These are phyloP conservation scores for Synanthedon myopaeformis DNA, from an alignment of 2,888 invertebrate genomes.

Conservation along the genomic window DNA sequence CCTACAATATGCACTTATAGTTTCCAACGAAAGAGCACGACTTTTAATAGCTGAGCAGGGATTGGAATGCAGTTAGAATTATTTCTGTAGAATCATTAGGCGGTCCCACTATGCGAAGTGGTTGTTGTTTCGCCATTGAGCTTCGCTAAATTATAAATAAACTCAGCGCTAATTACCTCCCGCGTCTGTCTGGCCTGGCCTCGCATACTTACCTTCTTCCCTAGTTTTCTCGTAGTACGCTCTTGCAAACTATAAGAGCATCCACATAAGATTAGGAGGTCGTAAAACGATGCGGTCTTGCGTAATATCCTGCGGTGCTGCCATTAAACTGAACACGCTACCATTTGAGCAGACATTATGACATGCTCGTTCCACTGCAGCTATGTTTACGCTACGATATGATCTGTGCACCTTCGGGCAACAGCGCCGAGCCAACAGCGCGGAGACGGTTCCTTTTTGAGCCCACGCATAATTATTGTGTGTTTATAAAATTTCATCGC, in stretches of 20 bases:
- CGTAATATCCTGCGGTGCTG: neutral
- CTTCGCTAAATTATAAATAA: constrained; percentile 4
- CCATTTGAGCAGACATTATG: constrained; percentile 4
- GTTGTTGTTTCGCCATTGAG: constrained; percentile 4
- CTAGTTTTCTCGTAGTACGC: constrained; percentile 17
- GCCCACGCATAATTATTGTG: neutral
- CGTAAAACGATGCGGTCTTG: constrained; percentile 10
- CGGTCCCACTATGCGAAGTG: constrained; percentile 3
- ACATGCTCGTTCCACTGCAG: constrained; percentile 15
- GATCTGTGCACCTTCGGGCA: neutral
- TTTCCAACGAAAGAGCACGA: neutral
- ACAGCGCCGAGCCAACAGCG: no score
- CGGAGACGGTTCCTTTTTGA: neutral
- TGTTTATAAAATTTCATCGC: constrained; percentile 3
- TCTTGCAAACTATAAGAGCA: constrained; percentile 6
- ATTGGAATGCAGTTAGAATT: constrained; percentile 2
- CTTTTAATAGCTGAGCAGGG: neutral
- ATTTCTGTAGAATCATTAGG: constrained; percentile 7
- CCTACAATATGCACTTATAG: neutral
- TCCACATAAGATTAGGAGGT: constrained; percentile 13
- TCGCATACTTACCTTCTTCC: constrained; percentile 27
- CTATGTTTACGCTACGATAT: neutral
- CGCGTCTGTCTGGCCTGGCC: constrained; percentile 11
- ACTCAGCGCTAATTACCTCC: constrained; percentile 22
- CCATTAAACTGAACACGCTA: neutral